phyloP scores from a whole-genome alignment of 2,113 vertebrate genomes.

The Leucoraja erinaceus region DNA sequence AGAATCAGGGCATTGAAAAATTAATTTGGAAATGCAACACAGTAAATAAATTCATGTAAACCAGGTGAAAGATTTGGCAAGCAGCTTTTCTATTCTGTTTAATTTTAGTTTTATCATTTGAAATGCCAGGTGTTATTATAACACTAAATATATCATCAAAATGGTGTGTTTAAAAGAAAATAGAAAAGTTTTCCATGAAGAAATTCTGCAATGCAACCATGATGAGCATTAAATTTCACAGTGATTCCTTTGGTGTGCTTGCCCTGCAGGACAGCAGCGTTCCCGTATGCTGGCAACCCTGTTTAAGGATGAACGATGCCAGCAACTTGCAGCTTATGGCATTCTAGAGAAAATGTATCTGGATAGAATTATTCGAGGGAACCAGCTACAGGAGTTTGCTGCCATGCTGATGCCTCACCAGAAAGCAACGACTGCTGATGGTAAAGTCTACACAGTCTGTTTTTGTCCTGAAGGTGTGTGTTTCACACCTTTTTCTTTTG shows the following conservation, averaged over 20 bases:
- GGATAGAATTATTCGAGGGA: constrained; percentile 92
- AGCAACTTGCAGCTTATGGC: constrained; percentile 92
- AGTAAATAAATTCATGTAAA: not conserved
- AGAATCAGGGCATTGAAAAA: not conserved
- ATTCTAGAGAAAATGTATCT: constrained; percentile 98
- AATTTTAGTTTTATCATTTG: not conserved
- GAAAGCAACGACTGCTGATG: constrained; percentile 94
- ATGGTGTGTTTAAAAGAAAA: not conserved
- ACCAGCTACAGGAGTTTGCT: constrained; percentile 93
- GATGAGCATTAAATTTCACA: not conserved
- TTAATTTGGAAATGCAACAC: not conserved
- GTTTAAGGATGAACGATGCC: constrained; percentile 96
- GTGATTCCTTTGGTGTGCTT: constrained; percentile 37
- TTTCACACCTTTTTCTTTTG: constrained; percentile 18
- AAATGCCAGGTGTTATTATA: not conserved
- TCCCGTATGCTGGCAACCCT: constrained; percentile 96
- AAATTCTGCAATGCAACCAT: not conserved
- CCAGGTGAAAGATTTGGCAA: not conserved
- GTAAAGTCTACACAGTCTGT: constrained; percentile 51
- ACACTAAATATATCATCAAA: not conserved
- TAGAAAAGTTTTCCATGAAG: not conserved
- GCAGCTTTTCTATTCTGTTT: not conserved
- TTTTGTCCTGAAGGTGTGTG: constrained; percentile 35
- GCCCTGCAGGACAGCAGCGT: constrained; percentile 79
- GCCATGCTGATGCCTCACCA: constrained; percentile 98